A percentile compares a stretch with the other conserved stretches of the same genome.
phyloP scores from a whole-genome alignment of 2,888 invertebrate species.

The Stenoptilia bipunctidactyla region DNA sequence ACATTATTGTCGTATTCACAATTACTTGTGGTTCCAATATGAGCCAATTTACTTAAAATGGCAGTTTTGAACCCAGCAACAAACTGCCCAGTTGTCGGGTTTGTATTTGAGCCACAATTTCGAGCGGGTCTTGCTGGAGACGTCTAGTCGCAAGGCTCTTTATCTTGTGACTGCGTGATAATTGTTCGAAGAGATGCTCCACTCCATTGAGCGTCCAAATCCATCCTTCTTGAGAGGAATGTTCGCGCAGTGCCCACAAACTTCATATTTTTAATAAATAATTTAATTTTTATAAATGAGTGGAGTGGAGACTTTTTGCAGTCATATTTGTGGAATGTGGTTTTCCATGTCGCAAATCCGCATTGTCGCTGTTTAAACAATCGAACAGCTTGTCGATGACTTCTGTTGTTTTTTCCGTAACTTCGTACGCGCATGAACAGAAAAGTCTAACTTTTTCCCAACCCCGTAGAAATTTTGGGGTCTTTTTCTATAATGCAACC shows the following conservation, averaged over 20 bases:
- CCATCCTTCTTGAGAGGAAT: slow-evolving; percentile 20
- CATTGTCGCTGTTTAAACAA: slow-evolving; percentile 10
- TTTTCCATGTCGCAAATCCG: slow-evolving; percentile 15
- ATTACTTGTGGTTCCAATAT: slow-evolving; percentile 5
- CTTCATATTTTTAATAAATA: slow-evolving; percentile 10
- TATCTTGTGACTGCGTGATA: slow-evolving; percentile 7
- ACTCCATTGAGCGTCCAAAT: slow-evolving; percentile 18
- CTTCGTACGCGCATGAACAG: too few species aligned
- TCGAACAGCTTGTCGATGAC: slow-evolving; percentile 18
- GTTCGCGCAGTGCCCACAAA: slow-evolving; percentile 14
- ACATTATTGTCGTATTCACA: not conserved
- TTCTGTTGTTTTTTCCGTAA: slow-evolving; percentile 12
- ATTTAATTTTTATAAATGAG: slow-evolving; percentile 11
- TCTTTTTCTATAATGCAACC: too few species aligned
- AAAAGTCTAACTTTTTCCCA: too few species aligned
- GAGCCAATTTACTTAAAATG: slow-evolving; percentile 6
- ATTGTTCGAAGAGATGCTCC: slow-evolving; percentile 10
- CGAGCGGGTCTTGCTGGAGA: slow-evolving; percentile 17
- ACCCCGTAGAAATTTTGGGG: too few species aligned
- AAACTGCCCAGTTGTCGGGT: slow-evolving; percentile 15
- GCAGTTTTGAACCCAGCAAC: slow-evolving; percentile 14
- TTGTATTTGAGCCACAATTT: slow-evolving; percentile 6
- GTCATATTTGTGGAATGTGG: slow-evolving; percentile 11
- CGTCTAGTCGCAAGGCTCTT: slow-evolving; percentile 17
- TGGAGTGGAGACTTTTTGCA: slow-evolving; percentile 5